Conservation (phyloP, 2,113 vertebrate species). For the Macroglossus sobrinus region DNA sequence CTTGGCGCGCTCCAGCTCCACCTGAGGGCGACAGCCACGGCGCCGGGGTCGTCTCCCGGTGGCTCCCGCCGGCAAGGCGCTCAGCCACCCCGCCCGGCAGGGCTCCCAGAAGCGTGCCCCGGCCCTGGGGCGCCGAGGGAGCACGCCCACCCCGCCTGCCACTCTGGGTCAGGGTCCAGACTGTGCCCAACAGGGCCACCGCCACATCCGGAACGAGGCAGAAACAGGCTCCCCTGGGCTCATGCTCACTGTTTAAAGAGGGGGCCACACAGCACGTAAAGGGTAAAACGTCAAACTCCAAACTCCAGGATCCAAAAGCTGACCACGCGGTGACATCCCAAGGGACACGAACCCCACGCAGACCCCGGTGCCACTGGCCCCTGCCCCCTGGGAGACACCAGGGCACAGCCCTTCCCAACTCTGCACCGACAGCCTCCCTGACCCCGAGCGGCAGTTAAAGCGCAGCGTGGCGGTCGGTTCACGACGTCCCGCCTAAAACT, state of each 20-base stretch:
- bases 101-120: fast-evolving
- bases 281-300: fast-evolving
- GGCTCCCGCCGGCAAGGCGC: fast-evolving
- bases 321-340: fast-evolving
- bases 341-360: fast-evolving
- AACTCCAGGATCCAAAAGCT: neutral
- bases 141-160: fast-evolving
- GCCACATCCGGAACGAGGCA: fast-evolving
- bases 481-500: fast-evolving
- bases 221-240: fast-evolving
- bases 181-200: fast-evolving
- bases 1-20: constrained; percentile 95
- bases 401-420: fast-evolving
- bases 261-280: fast-evolving
- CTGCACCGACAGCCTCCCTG: fast-evolving
- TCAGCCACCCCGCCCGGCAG: neutral
- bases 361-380: fast-evolving
- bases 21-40: constrained; percentile 76
- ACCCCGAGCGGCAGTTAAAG: fast-evolving
- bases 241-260: neutral
- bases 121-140: neutral
- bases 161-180: too few species aligned
- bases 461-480: neutral
- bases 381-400: fast-evolving
- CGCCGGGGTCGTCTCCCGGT: fast-evolving